These are phyloP conservation scores for Tenebrio molitor DNA, from an alignment of 1,140 invertebrate genomes.

Conservation along the genomic window DNA sequence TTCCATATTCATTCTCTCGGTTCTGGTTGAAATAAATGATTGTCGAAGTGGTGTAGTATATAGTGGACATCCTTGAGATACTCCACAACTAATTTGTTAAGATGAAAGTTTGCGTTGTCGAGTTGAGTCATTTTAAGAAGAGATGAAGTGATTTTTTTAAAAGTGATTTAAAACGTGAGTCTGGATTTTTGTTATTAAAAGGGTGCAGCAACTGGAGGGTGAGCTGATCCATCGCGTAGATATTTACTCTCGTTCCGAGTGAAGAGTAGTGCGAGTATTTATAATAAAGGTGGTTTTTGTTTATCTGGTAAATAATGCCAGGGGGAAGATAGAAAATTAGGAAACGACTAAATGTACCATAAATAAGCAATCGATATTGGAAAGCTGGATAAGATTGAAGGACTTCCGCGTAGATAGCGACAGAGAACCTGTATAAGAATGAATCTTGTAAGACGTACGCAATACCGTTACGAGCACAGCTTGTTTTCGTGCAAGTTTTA, in stretches of 20 bases:
- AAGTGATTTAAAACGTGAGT: too few relatives aligned
- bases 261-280: background rate
- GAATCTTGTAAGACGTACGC: slow-evolving; percentile 40
- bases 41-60: too few relatives aligned
- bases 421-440: slow-evolving; percentile 27
- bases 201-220: background rate
- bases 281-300: slow-evolving; percentile 36
- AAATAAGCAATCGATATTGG: slow-evolving; percentile 40
- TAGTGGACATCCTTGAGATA: too few relatives aligned
- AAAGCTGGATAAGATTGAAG: slow-evolving; percentile 37
- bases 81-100: too few relatives aligned
- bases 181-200: background rate
- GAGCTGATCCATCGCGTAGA: background rate
- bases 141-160: too few relatives aligned
- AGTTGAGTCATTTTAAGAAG: too few relatives aligned
- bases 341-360: slow-evolving; percentile 30
- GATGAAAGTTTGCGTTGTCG: too few relatives aligned
- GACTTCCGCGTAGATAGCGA: slow-evolving; percentile 27
- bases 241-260: too few relatives aligned
- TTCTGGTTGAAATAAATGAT: too few relatives aligned
- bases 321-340: slow-evolving; percentile 25
- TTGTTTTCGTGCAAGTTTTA: slow-evolving; percentile 57
- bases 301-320: slow-evolving; percentile 36
- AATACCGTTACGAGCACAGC: slow-evolving; percentile 42
- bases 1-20: too few relatives aligned